Evolutionary conservation across 2,113 vertebrate genomes (phyloP).

Genomic region (Hystrix cristata): DNA sequence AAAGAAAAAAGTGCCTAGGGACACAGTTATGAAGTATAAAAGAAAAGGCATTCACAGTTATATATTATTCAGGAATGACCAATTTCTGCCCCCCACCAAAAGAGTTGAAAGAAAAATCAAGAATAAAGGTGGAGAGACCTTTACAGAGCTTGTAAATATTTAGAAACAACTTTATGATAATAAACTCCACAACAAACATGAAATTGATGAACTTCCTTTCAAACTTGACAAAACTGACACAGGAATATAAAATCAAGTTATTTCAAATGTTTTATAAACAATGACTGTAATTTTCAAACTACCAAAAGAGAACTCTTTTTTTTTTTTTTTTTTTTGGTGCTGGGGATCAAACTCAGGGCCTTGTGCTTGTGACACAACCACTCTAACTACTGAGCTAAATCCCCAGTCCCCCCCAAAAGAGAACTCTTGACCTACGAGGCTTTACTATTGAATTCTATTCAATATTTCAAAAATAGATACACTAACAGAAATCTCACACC

Average conservation of each 20-base stretch:
- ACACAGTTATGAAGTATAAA: not conserved
- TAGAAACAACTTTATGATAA: not conserved
- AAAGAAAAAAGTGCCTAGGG: not conserved
- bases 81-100: constrained; percentile 4
- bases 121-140: not conserved
- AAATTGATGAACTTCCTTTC: not conserved
- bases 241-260: not conserved
- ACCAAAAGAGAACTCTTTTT: too few relatives aligned
- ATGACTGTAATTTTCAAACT: not conserved
- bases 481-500: not conserved
- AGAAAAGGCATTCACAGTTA: not conserved
- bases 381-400: too few relatives aligned
- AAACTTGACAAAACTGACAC: constrained; percentile 28
- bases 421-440: not conserved
- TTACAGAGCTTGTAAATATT: not conserved
- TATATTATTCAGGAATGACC: not conserved
- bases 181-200: not conserved
- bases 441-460: not conserved
- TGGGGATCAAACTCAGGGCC: too few relatives aligned
- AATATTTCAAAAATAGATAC: constrained; percentile 41
- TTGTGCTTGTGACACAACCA: too few relatives aligned
- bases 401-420: not conserved
- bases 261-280: not conserved
- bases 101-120: not conserved
- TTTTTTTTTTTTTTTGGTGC: too few relatives aligned